Conservation (phyloP, 2,797 vertebrate genomes). For the Loris lydekkerianus region DNA sequence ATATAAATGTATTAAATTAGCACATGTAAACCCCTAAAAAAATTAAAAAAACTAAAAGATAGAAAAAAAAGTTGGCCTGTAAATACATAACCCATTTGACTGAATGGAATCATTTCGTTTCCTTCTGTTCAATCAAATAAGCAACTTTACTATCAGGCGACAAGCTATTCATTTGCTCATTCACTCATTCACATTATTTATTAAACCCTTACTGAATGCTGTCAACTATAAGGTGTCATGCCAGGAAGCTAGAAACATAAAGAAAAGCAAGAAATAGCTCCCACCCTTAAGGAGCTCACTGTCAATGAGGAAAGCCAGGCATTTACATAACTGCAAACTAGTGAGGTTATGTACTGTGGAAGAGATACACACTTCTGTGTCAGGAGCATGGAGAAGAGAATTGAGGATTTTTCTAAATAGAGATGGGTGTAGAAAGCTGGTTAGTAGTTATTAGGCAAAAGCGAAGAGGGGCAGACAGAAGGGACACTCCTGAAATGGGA, state of each 20-base stretch:
- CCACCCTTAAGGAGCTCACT: not conserved
- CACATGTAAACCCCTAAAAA: not conserved
- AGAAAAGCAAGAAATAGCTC: not conserved
- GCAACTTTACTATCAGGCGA: not conserved
- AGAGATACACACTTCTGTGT: not conserved
- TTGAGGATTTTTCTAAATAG: not conserved
- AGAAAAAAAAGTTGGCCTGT: not conserved
- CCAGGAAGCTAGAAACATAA: not conserved
- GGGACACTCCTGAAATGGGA: not conserved
- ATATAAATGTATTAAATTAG: not conserved
- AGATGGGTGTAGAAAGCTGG: not conserved
- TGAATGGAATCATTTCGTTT: slow-evolving; percentile 12
- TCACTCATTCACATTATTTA: not conserved
- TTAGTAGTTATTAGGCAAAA: not conserved
- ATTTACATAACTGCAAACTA: not conserved
- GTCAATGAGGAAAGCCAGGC: not conserved
- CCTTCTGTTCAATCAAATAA: slow-evolving; percentile 10
- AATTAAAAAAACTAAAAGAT: not conserved
- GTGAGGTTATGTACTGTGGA: not conserved
- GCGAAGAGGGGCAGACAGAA: not conserved
- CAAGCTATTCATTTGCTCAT: slow-evolving; percentile 1
- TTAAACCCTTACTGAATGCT: not conserved
- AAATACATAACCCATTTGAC: not conserved
- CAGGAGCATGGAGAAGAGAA: not conserved
- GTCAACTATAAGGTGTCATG: not conserved